A percentile compares a stretch with the other conserved stretches of the same genome.
Evolutionary conservation across 1,140 invertebrate species (phyloP).

Genomic region (Daktulosphaira vitifoliae): DNA sequence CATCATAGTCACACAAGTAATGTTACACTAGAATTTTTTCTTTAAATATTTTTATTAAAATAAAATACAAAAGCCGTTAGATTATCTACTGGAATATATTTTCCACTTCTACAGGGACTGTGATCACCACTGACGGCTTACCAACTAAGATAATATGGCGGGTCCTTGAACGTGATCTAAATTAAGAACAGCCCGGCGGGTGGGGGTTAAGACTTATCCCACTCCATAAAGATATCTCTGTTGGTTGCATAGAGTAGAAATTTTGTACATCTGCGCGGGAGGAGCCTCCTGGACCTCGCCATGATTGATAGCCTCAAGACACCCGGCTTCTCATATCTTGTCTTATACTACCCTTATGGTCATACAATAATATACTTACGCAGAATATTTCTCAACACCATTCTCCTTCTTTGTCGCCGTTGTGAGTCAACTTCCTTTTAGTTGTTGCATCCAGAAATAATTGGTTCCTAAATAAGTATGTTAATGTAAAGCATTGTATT

Average conservation of each 20-base stretch:
- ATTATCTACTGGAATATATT: not conserved
- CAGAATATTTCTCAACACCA: not conserved
- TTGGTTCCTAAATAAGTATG: constrained; percentile 32
- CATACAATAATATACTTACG: not conserved
- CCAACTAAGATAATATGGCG: constrained; percentile 13
- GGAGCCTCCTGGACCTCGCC: constrained; percentile 24
- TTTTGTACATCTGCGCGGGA: constrained; percentile 7
- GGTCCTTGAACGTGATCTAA: constrained; percentile 31
- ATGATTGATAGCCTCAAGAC: constrained; percentile 25
- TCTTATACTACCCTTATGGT: constrained; percentile 25
- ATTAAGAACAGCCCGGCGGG: constrained; percentile 19
- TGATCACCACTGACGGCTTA: not conserved
- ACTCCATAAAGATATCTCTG: not conserved
- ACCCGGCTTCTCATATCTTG: constrained; percentile 29
- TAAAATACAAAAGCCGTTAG: not conserved
- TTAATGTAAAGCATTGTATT: no score
- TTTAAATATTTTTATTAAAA: not conserved
- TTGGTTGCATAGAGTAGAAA: no score
- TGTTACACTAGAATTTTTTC: not conserved
- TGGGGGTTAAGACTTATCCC: not conserved
- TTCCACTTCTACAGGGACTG: not conserved
- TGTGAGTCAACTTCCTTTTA: constrained; percentile 21
- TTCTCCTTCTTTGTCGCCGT: not conserved
- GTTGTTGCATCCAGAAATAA: constrained; percentile 7
- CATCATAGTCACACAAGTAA: not conserved